Evolutionary conservation across 1,140 invertebrate genomes (phyloP).

Genomic region (Chlorops oryzae): DNA sequence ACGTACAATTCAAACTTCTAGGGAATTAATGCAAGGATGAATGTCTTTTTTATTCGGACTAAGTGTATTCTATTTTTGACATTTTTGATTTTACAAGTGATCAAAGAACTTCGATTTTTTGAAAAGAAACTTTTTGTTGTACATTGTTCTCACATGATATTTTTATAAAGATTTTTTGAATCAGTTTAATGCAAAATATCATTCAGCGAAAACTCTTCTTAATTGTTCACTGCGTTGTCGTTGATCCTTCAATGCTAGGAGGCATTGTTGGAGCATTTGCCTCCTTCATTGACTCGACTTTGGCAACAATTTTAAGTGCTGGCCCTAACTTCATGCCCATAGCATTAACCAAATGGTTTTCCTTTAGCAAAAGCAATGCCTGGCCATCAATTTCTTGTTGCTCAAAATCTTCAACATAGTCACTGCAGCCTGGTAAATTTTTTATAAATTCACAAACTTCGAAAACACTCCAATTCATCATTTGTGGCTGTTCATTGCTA

Average conservation of each 20-base stretch:
- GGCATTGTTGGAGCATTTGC: slow-evolving; percentile 15
- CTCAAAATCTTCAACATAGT: slow-evolving; percentile 92
- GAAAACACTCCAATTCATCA: slow-evolving; percentile 52
- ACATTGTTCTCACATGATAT: no score
- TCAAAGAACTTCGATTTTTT: no score
- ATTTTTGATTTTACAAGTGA: no score
- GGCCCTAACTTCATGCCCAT: slow-evolving; percentile 94
- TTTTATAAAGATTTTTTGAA: no score
- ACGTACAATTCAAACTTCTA: no score
- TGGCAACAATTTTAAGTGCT: slow-evolving; percentile 86
- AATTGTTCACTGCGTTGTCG: slow-evolving; percentile 9
- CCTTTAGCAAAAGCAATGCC: slow-evolving; percentile 87
- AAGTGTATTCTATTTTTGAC: no score
- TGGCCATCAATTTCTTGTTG: slow-evolving; percentile 95
- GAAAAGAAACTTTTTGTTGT: no score
- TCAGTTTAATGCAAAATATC: no score
- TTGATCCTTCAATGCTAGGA: no score
- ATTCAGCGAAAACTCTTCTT: no score
- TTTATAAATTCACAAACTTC: slow-evolving; percentile 82
- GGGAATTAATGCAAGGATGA: no score
- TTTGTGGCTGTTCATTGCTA: slow-evolving; percentile 23
- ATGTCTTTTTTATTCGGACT: no score
- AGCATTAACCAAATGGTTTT: slow-evolving; percentile 88
- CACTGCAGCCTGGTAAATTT: slow-evolving; percentile 78
- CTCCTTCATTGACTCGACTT: slow-evolving; percentile 47